Base-by-base conservation (phyloP, 2,888 invertebrate genomes). In the Andrena trimmerana region DNA sequence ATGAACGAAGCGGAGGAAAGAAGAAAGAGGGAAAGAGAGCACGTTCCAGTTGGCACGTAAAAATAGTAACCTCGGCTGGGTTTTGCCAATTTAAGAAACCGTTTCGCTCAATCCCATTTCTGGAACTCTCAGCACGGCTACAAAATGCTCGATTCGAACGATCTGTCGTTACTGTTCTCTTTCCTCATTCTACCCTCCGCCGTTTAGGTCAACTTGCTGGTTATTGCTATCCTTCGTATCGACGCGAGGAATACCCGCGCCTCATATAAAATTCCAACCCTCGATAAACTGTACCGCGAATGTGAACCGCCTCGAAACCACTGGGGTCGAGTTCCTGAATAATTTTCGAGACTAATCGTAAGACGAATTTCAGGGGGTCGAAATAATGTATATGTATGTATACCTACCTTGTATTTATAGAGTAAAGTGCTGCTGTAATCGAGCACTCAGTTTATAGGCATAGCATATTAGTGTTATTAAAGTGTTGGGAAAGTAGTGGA, bases 41-140 rank as follows among this genome's bases (percentile, higher is more conserved):
- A 57, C 78, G 84, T 79, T 83, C 82, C 84, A 84, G 86, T 88
- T 86, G 84, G 86, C 88, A 83, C 81, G 81, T 80, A 84, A 82
- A 87, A 86, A 87, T 84, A 84, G 79, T 75, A 69, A 73, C 73
- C 62, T 66, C 76, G 77, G 57, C 54, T 66, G 68, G 57, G 78
- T 84, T 84, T 85, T 76, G 82, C 84, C 85, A 83, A 85, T 86
- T 84, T 84, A 82, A 84, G 79, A 77, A 82, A 82, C 84, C 82
- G 74, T 82, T 77, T 74, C 84, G 57, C 77, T 73, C 82, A 74
- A 82, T 84, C 73, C 85, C 84, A 77, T 84, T 82, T 82, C 78
- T 73, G 67, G 70, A 68, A 71, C 71, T 71, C 67, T 68, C 77
- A 8, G 42, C 81, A n/a, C 84, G 80, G 29, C 74, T 74, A 52